phyloP scores from a whole-genome alignment of 2,113 vertebrate genomes.

The Parus major region DNA sequence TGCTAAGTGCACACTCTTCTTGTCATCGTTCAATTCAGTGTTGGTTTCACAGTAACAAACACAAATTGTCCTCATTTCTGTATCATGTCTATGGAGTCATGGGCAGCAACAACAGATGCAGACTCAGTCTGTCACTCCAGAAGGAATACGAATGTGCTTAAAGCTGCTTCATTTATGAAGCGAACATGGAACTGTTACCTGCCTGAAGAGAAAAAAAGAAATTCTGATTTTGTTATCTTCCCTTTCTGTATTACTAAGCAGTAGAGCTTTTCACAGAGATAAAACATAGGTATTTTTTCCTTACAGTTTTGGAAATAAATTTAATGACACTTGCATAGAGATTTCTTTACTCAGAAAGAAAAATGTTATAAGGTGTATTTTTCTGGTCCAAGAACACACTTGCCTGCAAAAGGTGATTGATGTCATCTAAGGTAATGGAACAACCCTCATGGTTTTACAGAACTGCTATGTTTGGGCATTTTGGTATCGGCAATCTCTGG shows the following conservation, averaged over 20 bases:
- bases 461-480: background rate
- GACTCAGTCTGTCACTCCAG: conserved; percentile 81
- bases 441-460: background rate
- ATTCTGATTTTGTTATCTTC: background rate
- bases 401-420: background rate
- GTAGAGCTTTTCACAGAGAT: background rate
- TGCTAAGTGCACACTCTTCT: conserved; percentile 70
- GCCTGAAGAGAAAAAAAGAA: conserved; percentile 55
- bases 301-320: background rate
- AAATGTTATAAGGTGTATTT: background rate
- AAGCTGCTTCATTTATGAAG: conserved; percentile 84
- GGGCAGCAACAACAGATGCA: conserved; percentile 78
- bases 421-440: background rate
- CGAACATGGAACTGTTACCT: conserved; percentile 82
- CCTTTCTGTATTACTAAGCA: background rate
- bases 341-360: background rate
- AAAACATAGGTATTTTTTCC: background rate
- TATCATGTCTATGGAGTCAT: conserved; percentile 73
- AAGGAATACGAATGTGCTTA: conserved; percentile 81
- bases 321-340: background rate
- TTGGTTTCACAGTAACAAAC: conserved; percentile 74
- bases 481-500: background rate
- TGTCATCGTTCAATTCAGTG: conserved; percentile 65
- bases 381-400: background rate
- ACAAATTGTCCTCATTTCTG: conserved; percentile 69